Conservation (phyloP, 2,113 vertebrate genomes). For the Platysternon megacephalum region DNA sequence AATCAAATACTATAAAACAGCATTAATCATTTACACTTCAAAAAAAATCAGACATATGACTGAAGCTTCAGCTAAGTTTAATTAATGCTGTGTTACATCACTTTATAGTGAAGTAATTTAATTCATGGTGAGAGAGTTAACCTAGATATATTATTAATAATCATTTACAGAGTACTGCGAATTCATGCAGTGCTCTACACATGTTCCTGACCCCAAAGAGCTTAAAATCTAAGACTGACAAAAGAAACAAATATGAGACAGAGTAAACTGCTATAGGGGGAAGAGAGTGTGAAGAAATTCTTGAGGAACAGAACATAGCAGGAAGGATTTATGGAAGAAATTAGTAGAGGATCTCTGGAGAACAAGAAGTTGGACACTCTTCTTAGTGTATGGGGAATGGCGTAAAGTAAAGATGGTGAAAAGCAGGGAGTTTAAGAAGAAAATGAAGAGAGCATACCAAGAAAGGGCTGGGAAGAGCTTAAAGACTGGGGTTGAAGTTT, state of each 20-base stretch:
- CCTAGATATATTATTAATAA: neutral
- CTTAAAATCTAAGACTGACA: neutral
- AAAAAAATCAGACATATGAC: neutral
- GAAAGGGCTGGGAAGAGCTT: neutral
- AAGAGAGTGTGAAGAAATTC: neutral
- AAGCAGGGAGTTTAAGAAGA: neutral
- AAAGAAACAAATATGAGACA: neutral
- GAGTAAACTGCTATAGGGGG: neutral
- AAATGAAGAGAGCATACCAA: neutral
- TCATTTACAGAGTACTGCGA: neutral
- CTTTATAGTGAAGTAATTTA: neutral
- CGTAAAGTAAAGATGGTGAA: neutral
- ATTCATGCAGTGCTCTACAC: neutral
- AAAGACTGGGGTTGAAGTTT: neutral
- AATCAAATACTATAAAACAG: neutral
- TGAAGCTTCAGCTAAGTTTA: neutral
- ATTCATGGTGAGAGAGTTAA: neutral
- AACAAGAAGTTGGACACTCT: rapidly evolving
- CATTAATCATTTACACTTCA: neutral
- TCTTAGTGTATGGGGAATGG: neutral
- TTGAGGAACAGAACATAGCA: neutral
- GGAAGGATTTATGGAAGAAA: neutral
- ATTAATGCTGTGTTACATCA: neutral
- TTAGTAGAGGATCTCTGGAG: neutral
- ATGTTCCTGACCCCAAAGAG: neutral